Percentiles rank a stretch among this genome's conserved stretches.
Evolutionary conservation across 2,797 vertebrate species (phyloP).

Genomic region (Eulemur rubriventer): DNA sequence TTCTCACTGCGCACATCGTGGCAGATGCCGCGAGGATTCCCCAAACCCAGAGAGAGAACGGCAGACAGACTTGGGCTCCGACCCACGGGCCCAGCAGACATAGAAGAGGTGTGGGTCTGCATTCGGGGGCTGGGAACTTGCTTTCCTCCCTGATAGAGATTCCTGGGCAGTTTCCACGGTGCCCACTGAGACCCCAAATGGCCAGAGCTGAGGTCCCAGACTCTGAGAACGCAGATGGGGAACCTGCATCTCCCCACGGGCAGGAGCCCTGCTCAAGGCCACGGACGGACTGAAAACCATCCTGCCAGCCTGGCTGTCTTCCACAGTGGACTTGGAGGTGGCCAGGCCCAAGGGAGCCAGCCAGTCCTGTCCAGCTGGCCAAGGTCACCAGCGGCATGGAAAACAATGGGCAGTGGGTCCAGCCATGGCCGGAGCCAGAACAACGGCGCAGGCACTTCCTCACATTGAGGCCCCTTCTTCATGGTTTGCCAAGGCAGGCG

Average conservation of each 20-base stretch:
- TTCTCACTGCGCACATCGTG: background rate
- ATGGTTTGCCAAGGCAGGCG: slow-evolving; percentile 85
- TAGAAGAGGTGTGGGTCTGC: rapidly evolving
- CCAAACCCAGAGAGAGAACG: background rate
- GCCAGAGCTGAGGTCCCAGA: background rate
- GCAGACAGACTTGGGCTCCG: background rate
- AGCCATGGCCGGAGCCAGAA: slow-evolving; percentile 72
- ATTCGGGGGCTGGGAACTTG: background rate
- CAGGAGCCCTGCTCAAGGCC: background rate
- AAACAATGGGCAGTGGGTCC: slow-evolving; percentile 73
- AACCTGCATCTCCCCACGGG: background rate
- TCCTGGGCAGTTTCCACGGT: background rate
- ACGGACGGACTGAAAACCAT: background rate
- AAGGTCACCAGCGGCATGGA: slow-evolving; percentile 32
- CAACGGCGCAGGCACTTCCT: slow-evolving; percentile 86
- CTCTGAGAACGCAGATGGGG: background rate
- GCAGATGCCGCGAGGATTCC: background rate
- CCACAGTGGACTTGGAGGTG: background rate
- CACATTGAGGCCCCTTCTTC: slow-evolving; percentile 84
- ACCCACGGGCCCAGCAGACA: background rate
- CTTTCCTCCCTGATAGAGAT: background rate
- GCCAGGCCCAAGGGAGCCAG: background rate
- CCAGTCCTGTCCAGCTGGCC: slow-evolving; percentile 13
- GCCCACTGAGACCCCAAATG: background rate
- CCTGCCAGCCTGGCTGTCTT: background rate